phyloP scores from a whole-genome alignment of 2,888 invertebrate species.

The Liodrosophila aerea region DNA sequence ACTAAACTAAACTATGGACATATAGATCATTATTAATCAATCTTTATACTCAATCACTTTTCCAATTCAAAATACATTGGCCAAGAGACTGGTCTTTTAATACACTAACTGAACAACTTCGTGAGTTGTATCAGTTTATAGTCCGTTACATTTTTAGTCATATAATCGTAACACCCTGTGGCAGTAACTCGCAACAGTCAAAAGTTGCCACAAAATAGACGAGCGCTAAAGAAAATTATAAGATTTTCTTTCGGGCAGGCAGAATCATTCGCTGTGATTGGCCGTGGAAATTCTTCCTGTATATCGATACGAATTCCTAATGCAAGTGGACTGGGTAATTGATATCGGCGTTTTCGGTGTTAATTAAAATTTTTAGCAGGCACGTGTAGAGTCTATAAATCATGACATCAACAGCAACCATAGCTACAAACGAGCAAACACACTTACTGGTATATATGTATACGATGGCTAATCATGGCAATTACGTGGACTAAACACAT shows the following conservation, averaged over 20 bases:
- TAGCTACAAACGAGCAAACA: background rate
- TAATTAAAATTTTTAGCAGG: conserved; percentile 69
- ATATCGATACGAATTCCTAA: conserved; percentile 23
- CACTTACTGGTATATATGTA: background rate
- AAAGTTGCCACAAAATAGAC: conserved; percentile 40
- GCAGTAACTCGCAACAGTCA: conserved; percentile 19
- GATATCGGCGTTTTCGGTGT: conserved; percentile 49
- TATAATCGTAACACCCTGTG: background rate
- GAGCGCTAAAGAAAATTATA: conserved; percentile 58
- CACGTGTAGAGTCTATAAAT: conserved; percentile 63
- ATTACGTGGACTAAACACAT: conserved; percentile 53
- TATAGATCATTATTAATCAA: too few relatives aligned
- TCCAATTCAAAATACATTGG: too few relatives aligned
- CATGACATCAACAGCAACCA: conserved; percentile 66
- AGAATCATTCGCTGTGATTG: conserved; percentile 33
- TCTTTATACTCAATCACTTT: too few relatives aligned
- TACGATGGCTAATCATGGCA: conserved; percentile 47
- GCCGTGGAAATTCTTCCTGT: conserved; percentile 39
- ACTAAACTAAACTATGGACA: too few relatives aligned
- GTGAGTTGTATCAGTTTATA: background rate
- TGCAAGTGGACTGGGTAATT: conserved; percentile 56
- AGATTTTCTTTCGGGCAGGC: conserved; percentile 49
- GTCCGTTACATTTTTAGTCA: background rate
- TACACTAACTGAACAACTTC: background rate
- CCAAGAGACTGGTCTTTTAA: too few relatives aligned